Conservation (phyloP, 37 sponge, comb jelly and placozoan species). For the Bolinopsis microptera region DNA sequence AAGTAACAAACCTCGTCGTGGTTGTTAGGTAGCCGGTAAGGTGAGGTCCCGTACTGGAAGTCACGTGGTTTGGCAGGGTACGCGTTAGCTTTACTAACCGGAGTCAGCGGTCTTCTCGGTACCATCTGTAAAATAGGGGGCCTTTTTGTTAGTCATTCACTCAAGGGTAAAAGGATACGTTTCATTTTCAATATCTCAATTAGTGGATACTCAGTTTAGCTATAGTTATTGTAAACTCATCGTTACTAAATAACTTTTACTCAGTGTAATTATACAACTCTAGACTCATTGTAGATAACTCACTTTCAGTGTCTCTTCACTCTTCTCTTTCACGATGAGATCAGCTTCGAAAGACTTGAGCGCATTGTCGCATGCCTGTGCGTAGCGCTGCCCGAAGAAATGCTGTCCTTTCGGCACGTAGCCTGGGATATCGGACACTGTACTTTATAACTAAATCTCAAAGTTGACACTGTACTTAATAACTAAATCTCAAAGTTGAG, state of each 20-base stretch:
- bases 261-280: no score
- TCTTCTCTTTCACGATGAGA: conserved; percentile 8
- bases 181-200: no score
- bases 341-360: conserved; percentile 33
- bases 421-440: no score
- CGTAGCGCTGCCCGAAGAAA: conserved; percentile 53
- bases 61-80: conserved; percentile 24
- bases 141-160: no score
- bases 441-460: no score
- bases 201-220: no score
- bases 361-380: conserved; percentile 28
- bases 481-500: no score
- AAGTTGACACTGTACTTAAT: no score
- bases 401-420: conserved; percentile 60
- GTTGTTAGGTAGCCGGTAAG: conserved; percentile 4
- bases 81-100: background rate
- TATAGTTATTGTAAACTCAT: no score
- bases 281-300: no score
- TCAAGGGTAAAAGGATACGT: no score
- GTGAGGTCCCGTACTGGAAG: conserved; percentile 41
- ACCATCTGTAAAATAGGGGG: background rate
- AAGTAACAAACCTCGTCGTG: conserved; percentile 65
- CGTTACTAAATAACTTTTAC: no score
- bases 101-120: background rate
- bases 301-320: conserved; percentile 10